Percentiles rank a stretch among this genome's conserved stretches.
phyloP scores from a whole-genome alignment of 2,113 vertebrate species.

The Zapus hudsonius region DNA sequence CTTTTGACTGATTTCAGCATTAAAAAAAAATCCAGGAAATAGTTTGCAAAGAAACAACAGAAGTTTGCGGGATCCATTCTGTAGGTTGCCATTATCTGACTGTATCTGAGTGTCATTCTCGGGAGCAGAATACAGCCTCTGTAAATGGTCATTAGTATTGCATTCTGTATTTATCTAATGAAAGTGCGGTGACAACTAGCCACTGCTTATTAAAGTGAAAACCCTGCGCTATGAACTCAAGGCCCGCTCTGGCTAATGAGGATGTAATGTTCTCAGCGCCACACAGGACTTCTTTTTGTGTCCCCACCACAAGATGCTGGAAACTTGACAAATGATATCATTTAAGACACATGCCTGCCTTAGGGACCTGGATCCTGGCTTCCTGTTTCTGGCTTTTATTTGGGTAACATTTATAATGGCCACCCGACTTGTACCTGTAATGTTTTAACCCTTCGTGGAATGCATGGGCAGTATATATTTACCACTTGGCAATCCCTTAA shows the following conservation, averaged over 20 bases:
- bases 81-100: constrained; percentile 35
- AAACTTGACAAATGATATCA: constrained; percentile 89
- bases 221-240: constrained; percentile 79
- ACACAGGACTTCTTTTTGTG: constrained; percentile 84
- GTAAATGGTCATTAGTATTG: constrained; percentile 75
- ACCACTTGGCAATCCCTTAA: not conserved
- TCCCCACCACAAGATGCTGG: constrained; percentile 85
- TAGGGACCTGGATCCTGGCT: constrained; percentile 87
- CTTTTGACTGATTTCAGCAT: constrained; percentile 3
- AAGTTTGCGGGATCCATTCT: not conserved
- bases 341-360: constrained; percentile 89
- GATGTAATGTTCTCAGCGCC: constrained; percentile 81
- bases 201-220: constrained; percentile 86
- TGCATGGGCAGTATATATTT: constrained; percentile 61
- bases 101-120: constrained; percentile 60
- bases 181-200: constrained; percentile 81
- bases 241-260: constrained; percentile 84
- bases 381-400: constrained; percentile 91
- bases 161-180: constrained; percentile 80
- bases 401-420: constrained; percentile 87
- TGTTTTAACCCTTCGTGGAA: constrained; percentile 84
- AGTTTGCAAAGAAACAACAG: constrained; percentile 37
- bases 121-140: constrained; percentile 71
- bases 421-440: constrained; percentile 85
- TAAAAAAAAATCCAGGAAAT: constrained; percentile 1